Conservation (phyloP, 2,797 vertebrate genomes). For the Chelon auratus region DNA sequence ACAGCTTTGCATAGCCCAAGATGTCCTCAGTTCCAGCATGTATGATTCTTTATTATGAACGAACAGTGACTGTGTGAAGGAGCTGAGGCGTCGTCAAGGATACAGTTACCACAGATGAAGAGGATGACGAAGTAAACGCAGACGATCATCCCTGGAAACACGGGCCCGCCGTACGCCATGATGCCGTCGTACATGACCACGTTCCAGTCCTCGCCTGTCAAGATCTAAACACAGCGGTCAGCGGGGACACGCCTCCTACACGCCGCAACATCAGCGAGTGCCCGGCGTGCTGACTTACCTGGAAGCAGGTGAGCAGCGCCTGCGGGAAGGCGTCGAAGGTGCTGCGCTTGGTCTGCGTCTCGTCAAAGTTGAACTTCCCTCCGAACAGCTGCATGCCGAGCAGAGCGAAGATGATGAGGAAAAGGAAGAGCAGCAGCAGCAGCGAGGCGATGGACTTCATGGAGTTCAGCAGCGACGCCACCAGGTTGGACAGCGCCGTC, state of each 20-base stretch:
- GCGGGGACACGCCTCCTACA: neutral
- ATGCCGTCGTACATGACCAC: slow-evolving; percentile 87
- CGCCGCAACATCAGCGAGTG: neutral
- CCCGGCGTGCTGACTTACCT: slow-evolving; percentile 80
- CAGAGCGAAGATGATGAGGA: slow-evolving; percentile 99
- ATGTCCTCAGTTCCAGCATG: no score
- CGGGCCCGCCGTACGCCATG: slow-evolving; percentile 84
- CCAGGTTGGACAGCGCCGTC: slow-evolving; percentile 97
- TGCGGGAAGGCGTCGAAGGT: slow-evolving; percentile 98
- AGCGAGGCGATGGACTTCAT: slow-evolving; percentile 99
- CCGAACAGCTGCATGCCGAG: slow-evolving; percentile 99
- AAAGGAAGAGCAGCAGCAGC: slow-evolving; percentile 97
- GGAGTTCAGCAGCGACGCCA: slow-evolving; percentile 97
- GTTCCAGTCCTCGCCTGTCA: slow-evolving; percentile 87
- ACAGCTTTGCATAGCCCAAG: no score
- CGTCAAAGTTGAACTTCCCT: slow-evolving; percentile 99
- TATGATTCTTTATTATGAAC: no score
- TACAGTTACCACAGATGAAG: slow-evolving; percentile 87
- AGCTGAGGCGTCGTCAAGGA: slow-evolving; percentile 55
- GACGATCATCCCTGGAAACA: slow-evolving; percentile 85
- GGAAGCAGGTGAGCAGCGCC: slow-evolving; percentile 97
- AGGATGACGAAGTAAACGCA: slow-evolving; percentile 87
- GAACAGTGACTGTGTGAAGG: no score
- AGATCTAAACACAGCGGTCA: slow-evolving; percentile 67
- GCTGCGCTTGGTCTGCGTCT: slow-evolving; percentile 97